Evolutionary conservation across 2,888 invertebrate species (phyloP), one percentile per base, ranked within the genome.

Genomic region (Cheilosia grossa): DNA sequence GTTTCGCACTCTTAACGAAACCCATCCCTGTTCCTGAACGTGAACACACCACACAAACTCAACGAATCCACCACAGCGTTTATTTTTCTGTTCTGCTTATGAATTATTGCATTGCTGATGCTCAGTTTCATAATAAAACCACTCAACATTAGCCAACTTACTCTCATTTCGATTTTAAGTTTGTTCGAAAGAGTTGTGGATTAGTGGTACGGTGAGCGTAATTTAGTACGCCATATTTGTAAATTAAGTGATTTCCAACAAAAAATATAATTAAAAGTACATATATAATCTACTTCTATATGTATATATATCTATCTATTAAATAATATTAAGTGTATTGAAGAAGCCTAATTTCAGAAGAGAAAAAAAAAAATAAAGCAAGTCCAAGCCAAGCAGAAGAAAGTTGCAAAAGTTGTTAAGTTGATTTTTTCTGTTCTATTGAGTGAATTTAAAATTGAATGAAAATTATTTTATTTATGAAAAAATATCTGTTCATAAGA

Each of bases 201-300:
- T 88, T 89, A 90, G 89, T 83, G 89, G 89, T 89, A 89, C 88
- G 90, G 88, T 88, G 85, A 86, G 90, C 90, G 90, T 91, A 37
- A 37, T 88, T 86, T 69, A 80, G 51, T 74, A 66, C 74, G 74
- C 80, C 54, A 83, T 54, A 83, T 75, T 78, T 82, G 61, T 78
- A 67, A 67, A 83, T 79, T 75, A 69, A 83, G 83, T 83, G 83
- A 82, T 79, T 83, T 58, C 72, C 69, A 83, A 79, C 56, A 77
- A 74, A 72, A 69, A 75, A 75, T 58, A 58, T 53, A 78, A 67
- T 63, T 67, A 82, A 54, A 70, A 37, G 13, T 79, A 64, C 58
- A 79, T 70, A 79, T 79, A 64, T 69, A 74, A 44, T 67, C 27
- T 79, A 69, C 61, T 67, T 69, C 69, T 70, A 72, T 82, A 59